Conservation (phyloP, 2,888 invertebrate species). For the Drosophila silvestris region DNA sequence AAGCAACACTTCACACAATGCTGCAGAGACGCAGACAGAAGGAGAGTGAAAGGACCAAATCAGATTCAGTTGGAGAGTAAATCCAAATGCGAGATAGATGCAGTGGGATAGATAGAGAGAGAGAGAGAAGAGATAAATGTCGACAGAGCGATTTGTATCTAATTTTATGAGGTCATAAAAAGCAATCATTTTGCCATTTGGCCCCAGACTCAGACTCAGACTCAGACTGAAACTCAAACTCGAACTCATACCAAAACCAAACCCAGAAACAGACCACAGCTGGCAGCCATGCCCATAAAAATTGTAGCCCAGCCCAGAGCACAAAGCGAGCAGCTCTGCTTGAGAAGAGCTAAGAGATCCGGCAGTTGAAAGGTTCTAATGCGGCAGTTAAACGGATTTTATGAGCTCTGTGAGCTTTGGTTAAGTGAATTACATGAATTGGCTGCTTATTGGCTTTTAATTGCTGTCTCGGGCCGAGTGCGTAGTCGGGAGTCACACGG, state of each 20-base stretch:
- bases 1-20: conserved; percentile 38
- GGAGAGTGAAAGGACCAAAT: conserved; percentile 43
- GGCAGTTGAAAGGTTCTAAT: conserved; percentile 64
- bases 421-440: conserved; percentile 76
- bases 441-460: conserved; percentile 76
- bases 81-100: not conserved
- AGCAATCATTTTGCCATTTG: conserved; percentile 83
- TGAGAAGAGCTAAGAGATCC: conserved; percentile 23
- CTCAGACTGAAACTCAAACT: conserved; percentile 10
- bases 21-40: not conserved
- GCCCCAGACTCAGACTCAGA: conserved; percentile 54
- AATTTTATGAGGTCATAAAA: conserved; percentile 84
- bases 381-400: conserved; percentile 73
- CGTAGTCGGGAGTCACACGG: conserved; percentile 23
- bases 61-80: conserved; percentile 25
- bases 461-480: conserved; percentile 54
- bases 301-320: conserved; percentile 46
- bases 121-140: conserved; percentile 72
- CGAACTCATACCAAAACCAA: conserved; percentile 6
- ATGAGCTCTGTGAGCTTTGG: conserved; percentile 56
- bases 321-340: conserved; percentile 3
- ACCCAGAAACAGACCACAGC: conserved; percentile 61
- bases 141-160: conserved; percentile 83
- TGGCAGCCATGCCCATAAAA: conserved; percentile 67
- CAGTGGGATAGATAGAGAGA: conserved; percentile 4